Evolutionary conservation across 2,797 vertebrate genomes (phyloP).

Genomic region (Spinus olivaceus): DNA sequence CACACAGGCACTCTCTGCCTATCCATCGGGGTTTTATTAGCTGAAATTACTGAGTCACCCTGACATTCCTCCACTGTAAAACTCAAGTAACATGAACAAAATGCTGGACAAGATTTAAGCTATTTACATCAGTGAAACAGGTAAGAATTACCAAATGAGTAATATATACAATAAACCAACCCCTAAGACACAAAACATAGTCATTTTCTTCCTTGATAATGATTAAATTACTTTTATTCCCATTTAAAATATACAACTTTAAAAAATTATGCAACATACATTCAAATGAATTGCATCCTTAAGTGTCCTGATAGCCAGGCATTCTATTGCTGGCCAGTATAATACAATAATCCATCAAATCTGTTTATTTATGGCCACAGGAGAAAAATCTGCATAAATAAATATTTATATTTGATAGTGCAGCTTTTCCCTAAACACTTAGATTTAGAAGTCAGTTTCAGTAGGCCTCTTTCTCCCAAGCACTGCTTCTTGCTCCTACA

Average conservation of each 20-base stretch:
- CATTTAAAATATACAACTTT: slow-evolving; percentile 55
- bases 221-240: slow-evolving; percentile 54
- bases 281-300: slow-evolving; percentile 38
- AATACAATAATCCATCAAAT: neutral
- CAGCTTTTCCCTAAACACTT: slow-evolving; percentile 11
- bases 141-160: neutral
- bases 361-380: neutral
- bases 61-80: neutral
- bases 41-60: neutral
- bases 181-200: neutral
- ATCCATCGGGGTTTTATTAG: neutral
- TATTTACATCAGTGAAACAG: neutral
- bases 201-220: neutral
- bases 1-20: rapidly evolving
- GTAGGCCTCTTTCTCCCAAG: neutral
- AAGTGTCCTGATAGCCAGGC: neutral
- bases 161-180: neutral
- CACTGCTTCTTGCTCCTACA: neutral
- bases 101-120: neutral
- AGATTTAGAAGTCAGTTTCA: neutral
- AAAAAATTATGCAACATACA: slow-evolving; percentile 40
- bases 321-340: neutral
- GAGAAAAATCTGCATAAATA: slow-evolving; percentile 3
- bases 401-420: neutral
- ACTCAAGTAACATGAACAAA: neutral